These are phyloP conservation scores for Fabriciana adippe DNA, from an alignment of 2,888 invertebrate genomes.

Conservation along the genomic window DNA sequence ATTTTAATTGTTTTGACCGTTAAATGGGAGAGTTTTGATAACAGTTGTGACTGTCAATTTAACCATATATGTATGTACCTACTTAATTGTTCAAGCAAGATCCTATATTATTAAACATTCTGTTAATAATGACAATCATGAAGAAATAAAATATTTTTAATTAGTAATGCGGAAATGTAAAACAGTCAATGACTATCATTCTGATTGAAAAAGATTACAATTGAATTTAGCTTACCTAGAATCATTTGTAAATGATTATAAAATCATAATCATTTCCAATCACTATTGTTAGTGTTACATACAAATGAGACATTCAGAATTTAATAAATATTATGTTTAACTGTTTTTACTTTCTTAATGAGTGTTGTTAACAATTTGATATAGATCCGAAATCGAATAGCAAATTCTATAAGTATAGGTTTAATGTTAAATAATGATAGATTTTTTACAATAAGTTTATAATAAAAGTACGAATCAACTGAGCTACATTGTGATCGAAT, in stretches of 20 bases:
- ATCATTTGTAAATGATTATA: too few species aligned
- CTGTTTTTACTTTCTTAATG: neutral
- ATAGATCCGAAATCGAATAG: constrained; percentile 47
- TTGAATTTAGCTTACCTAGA: too few species aligned
- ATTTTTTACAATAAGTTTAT: constrained; percentile 76
- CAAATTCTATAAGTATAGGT: constrained; percentile 57
- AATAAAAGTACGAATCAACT: constrained; percentile 74
- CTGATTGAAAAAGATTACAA: too few species aligned
- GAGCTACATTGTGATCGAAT: constrained; percentile 80
- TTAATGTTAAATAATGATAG: constrained; percentile 56
- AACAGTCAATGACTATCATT: too few species aligned
- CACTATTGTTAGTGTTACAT: neutral
- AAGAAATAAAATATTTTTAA: too few species aligned
- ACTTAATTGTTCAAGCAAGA: neutral
- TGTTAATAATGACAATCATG: neutral
- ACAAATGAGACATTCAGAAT: neutral
- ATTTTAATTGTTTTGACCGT: constrained; percentile 17
- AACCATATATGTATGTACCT: neutral
- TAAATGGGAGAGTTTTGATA: constrained; percentile 8
- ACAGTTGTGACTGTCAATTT: constrained; percentile 16
- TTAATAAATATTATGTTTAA: neutral
- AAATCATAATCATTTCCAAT: too few species aligned
- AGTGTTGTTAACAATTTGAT: constrained; percentile 35
- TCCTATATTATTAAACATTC: neutral
- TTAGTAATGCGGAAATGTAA: too few species aligned